Percentiles rank a stretch among this genome's conserved stretches.
Conservation (phyloP, 2,113 vertebrate genomes). For the Hippocampus comes region DNA sequence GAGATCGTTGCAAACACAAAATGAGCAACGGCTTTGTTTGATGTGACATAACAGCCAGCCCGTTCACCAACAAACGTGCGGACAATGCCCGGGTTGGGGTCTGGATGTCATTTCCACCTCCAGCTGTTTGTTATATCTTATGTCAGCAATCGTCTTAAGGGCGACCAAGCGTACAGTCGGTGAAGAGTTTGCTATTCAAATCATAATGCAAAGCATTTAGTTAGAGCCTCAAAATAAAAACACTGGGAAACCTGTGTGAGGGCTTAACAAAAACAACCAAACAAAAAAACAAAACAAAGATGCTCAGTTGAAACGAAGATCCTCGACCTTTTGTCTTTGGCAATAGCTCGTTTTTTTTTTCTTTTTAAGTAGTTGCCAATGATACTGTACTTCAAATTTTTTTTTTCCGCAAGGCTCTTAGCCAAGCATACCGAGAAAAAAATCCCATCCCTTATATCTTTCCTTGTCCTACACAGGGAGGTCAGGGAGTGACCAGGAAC, state of each 20-base stretch:
- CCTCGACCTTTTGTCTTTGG: background rate
- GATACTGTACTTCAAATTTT: slow-evolving; percentile 27
- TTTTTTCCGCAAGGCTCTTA: slow-evolving; percentile 13
- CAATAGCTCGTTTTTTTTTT: background rate
- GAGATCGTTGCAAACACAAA: background rate
- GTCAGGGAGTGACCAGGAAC: slow-evolving; percentile 67
- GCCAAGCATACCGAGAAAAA: slow-evolving; percentile 2
- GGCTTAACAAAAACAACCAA: background rate
- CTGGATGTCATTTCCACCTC: background rate
- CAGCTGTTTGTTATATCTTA: background rate
- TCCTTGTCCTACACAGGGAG: slow-evolving; percentile 44
- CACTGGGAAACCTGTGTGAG: background rate
- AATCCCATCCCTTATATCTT: slow-evolving; percentile 23
- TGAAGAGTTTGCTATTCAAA: slow-evolving; percentile 9
- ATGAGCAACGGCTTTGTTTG: background rate
- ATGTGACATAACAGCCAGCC: background rate
- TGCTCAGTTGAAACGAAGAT: background rate
- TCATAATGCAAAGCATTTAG: slow-evolving; percentile 24
- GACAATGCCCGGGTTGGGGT: background rate
- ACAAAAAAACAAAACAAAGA: no score
- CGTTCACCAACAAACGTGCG: background rate
- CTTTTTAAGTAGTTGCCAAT: background rate
- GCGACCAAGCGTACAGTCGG: background rate
- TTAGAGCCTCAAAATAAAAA: background rate
- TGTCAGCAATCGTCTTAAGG: background rate